Conservation (phyloP, 1,140 invertebrate species). For the Matsumurasca onukii region DNA sequence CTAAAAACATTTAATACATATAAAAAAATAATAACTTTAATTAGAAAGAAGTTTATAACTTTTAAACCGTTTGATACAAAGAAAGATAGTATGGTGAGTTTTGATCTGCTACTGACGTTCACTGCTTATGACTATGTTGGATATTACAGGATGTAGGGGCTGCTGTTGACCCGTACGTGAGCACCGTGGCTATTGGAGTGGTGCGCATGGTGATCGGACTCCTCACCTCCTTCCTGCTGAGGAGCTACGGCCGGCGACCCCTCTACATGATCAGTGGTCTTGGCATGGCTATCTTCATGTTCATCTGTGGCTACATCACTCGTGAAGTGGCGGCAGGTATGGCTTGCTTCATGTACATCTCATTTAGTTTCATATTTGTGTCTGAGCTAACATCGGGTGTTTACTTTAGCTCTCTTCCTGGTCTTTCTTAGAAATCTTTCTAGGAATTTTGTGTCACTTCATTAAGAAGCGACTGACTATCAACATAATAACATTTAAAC, state of each 20-base stretch:
- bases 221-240: conserved; percentile 55
- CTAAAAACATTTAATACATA: background rate
- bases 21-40: background rate
- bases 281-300: conserved; percentile 56
- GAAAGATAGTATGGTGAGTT: background rate
- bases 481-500: too few relatives aligned
- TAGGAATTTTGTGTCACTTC: too few relatives aligned
- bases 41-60: background rate
- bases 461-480: too few relatives aligned
- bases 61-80: background rate
- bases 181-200: conserved; percentile 61
- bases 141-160: conserved; percentile 51
- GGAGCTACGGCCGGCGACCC: conserved; percentile 52
- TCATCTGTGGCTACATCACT: conserved; percentile 52
- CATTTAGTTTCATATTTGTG: too few relatives aligned
- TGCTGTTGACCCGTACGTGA: conserved; percentile 52
- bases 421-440: too few relatives aligned
- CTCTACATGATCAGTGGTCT: conserved; percentile 54
- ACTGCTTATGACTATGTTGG: background rate
- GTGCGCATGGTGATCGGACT: conserved; percentile 63
- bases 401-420: too few relatives aligned
- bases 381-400: too few relatives aligned
- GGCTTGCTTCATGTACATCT: background rate
- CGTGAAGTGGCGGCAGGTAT: conserved; percentile 44
- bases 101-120: background rate